Percentiles rank a stretch among this genome's conserved stretches.
Evolutionary conservation across 2,797 vertebrate species (phyloP).

Genomic region (Sciaenops ocellatus): DNA sequence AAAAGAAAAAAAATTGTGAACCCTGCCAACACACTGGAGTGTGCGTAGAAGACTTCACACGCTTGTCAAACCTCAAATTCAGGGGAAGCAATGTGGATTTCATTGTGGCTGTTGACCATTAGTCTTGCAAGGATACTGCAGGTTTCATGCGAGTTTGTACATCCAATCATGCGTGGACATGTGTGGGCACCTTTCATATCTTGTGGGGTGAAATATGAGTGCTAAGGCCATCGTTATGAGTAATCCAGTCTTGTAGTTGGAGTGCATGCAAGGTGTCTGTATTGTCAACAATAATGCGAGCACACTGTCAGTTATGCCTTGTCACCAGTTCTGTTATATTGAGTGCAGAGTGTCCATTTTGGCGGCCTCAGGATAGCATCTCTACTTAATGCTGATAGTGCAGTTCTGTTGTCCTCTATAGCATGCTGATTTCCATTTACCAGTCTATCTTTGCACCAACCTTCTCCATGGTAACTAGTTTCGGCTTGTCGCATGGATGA

Average conservation of each 20-base stretch:
- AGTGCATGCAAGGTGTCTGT: not conserved
- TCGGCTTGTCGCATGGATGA: not conserved
- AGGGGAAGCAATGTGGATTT: not conserved
- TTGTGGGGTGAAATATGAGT: not conserved
- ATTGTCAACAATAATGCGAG: not conserved
- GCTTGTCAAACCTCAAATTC: not conserved
- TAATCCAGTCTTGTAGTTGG: not conserved
- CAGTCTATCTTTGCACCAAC: not conserved
- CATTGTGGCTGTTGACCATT: not conserved
- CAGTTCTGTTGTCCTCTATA: not conserved
- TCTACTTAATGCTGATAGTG: not conserved
- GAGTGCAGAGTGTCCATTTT: not conserved
- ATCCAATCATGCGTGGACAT: not conserved
- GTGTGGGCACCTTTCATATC: not conserved
- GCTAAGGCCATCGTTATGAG: not conserved
- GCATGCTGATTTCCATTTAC: not conserved
- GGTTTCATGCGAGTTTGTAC: not conserved
- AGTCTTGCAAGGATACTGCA: not conserved
- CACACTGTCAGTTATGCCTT: not conserved
- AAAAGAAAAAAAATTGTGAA: conserved; percentile 18
- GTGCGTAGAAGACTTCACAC: not conserved
- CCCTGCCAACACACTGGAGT: conserved; percentile 12
- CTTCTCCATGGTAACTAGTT: not conserved
- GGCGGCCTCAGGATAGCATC: not conserved
- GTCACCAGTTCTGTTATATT: not conserved